A percentile compares a stretch with the other conserved stretches of the same genome.
Conservation (phyloP, 2,113 vertebrate genomes). For the Egretta garzetta region DNA sequence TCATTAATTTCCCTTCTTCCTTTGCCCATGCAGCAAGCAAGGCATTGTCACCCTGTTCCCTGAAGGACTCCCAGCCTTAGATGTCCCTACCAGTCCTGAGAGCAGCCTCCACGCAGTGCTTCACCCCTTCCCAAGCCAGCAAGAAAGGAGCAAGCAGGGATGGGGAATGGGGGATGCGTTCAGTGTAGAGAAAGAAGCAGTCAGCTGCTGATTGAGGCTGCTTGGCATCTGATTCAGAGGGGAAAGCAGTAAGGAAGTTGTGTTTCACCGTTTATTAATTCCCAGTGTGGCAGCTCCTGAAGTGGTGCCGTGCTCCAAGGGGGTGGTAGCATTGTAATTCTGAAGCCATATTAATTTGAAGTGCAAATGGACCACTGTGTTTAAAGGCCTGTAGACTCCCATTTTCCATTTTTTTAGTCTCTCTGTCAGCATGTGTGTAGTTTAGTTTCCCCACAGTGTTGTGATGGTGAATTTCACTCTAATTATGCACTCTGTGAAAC, state of each 20-base stretch:
- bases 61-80: background rate
- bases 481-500: background rate
- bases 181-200: background rate
- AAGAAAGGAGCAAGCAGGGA: background rate
- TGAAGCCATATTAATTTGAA: background rate
- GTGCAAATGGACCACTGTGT: background rate
- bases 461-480: background rate
- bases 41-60: background rate
- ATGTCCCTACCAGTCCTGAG: background rate
- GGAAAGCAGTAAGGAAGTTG: background rate
- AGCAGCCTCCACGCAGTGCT: background rate
- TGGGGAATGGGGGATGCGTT: rapidly evolving
- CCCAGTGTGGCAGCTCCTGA: background rate
- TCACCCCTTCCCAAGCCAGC: background rate
- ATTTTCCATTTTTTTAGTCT: background rate
- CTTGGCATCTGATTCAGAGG: background rate
- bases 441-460: background rate
- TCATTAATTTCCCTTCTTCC: background rate
- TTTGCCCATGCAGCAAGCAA: background rate
- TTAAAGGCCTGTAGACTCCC: background rate
- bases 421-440: background rate
- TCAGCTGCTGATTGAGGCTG: background rate
- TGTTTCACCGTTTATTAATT: background rate
- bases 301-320: background rate
- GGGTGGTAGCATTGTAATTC: background rate